These are phyloP conservation scores for Isaurus tuberculatus DNA, from an alignment of 92 coral and sea anemone genomes.

Conservation along the genomic window DNA sequence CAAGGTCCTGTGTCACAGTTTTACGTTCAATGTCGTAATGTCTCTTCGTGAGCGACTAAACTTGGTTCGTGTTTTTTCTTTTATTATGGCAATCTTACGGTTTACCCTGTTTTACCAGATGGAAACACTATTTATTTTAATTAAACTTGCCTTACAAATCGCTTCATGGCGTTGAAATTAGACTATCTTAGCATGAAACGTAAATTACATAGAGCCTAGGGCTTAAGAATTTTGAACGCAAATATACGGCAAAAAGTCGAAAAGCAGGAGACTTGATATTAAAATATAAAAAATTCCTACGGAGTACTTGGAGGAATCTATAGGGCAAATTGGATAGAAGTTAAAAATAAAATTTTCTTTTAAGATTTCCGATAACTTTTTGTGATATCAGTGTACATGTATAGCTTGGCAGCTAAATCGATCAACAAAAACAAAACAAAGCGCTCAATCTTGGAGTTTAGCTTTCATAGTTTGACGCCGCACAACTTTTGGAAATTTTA, in stretches of 20 bases:
- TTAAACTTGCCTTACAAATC: neutral
- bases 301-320: neutral
- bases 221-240: neutral
- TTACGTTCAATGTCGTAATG: neutral
- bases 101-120: too few relatives aligned
- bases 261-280: neutral
- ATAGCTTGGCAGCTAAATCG: neutral
- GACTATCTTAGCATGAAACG: slow-evolving; percentile 15
- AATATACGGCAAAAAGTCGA: neutral
- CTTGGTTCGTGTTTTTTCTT: neutral
- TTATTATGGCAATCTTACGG: neutral
- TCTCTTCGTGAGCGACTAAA: neutral
- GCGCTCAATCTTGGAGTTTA: neutral
- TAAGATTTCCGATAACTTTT: neutral
- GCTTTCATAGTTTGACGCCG: slow-evolving; percentile 10
- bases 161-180: neutral
- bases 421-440: neutral
- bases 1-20: neutral
- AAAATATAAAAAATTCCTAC: neutral
- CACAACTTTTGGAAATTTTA: neutral
- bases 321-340: neutral
- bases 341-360: neutral
- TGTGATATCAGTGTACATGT: too few relatives aligned
- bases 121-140: neutral
- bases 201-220: slow-evolving; percentile 4